A percentile compares a stretch with the other conserved stretches of the same genome.
Conservation (phyloP, 2,888 invertebrate species). For the Dasypolia templi region DNA sequence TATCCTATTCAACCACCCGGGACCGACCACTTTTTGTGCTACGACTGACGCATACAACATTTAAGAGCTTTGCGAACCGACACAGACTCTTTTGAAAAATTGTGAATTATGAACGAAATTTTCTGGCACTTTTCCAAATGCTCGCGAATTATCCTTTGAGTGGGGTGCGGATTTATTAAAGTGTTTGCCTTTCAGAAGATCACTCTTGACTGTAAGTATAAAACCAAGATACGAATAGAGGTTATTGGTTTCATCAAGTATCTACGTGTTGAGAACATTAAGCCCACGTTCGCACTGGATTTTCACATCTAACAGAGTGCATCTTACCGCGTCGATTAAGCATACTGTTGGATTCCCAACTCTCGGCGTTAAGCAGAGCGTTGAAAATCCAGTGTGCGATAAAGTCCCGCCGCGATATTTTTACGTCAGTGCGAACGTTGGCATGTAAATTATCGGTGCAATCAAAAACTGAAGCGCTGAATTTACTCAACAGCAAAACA, state of each 20-base stretch:
- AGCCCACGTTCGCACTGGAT: no score
- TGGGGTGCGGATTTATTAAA: conserved; percentile 37
- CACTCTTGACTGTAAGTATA: neutral
- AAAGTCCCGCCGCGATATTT: no score
- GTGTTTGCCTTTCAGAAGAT: conserved; percentile 30
- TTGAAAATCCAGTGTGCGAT: no score
- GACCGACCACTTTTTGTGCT: conserved; percentile 45
- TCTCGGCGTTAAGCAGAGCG: no score
- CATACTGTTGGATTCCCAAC: no score
- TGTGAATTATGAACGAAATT: conserved; percentile 50
- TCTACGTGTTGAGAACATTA: neutral
- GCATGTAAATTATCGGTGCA: no score
- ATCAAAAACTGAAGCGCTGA: no score
- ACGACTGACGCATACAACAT: conserved; percentile 49
- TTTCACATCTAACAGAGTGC: no score
- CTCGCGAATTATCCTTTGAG: conserved; percentile 39
- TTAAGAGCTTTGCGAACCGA: conserved; percentile 46
- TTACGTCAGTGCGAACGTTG: no score
- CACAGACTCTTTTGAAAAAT: conserved; percentile 49
- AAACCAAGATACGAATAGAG: neutral
- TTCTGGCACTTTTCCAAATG: conserved; percentile 53
- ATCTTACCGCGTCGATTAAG: no score
- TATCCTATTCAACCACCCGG: conserved; percentile 39
- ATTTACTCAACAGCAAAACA: conserved; percentile 30
- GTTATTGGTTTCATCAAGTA: neutral